Evolutionary conservation across 1,140 invertebrate genomes (phyloP), one percentile per base, ranked within the genome.

Genomic region (Acromyrmex heyeri): DNA sequence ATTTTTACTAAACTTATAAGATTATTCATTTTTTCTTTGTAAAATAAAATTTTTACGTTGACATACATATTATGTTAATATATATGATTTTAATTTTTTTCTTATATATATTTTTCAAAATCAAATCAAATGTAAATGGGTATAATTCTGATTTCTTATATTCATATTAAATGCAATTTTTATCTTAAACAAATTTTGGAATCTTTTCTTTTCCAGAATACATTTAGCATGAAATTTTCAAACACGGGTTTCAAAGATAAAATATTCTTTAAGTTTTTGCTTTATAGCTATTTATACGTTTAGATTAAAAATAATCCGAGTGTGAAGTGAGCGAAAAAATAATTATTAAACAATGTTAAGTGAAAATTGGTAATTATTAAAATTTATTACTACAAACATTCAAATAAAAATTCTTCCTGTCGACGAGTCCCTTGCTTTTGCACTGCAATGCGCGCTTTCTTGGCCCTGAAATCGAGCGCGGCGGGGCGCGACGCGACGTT

Each of bases 381-480:
- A 73, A 73, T 75, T 59, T 10, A 38, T 38, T 59, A 38, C 2
- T 38, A 16, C n/a, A 21, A 38, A 38, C 8, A 12, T 10, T 67
- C n/a, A 8, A 2, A 2, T 38, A 6, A 38, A 69, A 70, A 38
- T 5, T 55, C 8, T 53, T 48, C n/a, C 12, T 8, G 27, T n/a
- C 61, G 24, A 38, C 21, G 50, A 44, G 18, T 57, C 48, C 16
- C 30, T 81, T 18, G 53, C 64, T 38, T 21, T 81, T 67, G 62
- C 61, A 21, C 3, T 16, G 61, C 76, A 78, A 67, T 48, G 44
- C 44, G 44, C 62, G 62, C 48, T 55, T 79, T 79, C 77, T 57
- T 81, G 64, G 77, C 48, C 77, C 64, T 81, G 77, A 81, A 81
- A 67, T 69, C 62, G 30, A 69, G 27, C 77, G 77, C 48, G 62